These are phyloP conservation scores for Phyto melanocephala DNA, from an alignment of 2,888 invertebrate genomes.

Conservation along the genomic window DNA sequence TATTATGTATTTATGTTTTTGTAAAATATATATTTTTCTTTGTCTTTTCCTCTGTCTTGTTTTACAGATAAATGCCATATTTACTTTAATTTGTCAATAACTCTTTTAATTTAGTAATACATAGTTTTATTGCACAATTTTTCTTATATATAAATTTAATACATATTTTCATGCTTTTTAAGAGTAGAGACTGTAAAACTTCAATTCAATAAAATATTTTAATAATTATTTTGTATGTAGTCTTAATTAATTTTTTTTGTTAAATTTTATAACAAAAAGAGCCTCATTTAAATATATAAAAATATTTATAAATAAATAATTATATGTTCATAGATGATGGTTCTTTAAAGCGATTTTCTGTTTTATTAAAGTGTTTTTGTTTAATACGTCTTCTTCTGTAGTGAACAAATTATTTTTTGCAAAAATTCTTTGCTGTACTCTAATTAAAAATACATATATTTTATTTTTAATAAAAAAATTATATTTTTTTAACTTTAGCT, in stretches of 20 bases:
- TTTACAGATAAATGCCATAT: conserved; percentile 40
- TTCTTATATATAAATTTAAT: not conserved
- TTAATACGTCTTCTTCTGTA: not conserved
- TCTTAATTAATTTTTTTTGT: conserved; percentile 54
- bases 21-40: not conserved
- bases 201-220: not conserved
- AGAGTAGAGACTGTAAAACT: conserved; percentile 34
- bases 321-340: no score
- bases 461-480: conserved; percentile 63
- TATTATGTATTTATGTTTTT: conserved; percentile 13
- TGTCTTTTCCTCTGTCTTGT: not conserved
- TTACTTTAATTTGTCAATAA: not conserved
- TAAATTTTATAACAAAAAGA: not conserved
- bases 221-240: not conserved
- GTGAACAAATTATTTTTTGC: not conserved
- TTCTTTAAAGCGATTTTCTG: not conserved
- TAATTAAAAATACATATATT: no score
- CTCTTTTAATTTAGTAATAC: not conserved
- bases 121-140: not conserved
- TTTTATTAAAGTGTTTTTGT: not conserved
- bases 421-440: no score
- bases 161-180: conserved; percentile 14
- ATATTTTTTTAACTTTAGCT: conserved; percentile 68
- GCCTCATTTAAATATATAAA: not conserved
- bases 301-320: not conserved